Evolutionary conservation across 2,113 vertebrate species (phyloP).

Genomic region (Numida meleagris): DNA sequence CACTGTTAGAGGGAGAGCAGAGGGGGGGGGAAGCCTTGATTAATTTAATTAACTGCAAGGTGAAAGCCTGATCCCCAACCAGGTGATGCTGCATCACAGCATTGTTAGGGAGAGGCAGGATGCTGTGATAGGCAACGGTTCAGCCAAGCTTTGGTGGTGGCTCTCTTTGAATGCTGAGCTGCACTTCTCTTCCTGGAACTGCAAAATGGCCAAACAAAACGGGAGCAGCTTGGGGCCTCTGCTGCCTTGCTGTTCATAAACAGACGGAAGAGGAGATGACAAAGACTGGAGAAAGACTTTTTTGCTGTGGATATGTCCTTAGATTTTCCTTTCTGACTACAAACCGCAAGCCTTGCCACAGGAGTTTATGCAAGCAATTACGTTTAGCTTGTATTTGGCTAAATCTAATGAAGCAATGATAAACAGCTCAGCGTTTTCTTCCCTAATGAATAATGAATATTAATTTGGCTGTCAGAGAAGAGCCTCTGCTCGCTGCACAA

Average conservation of each 20-base stretch:
- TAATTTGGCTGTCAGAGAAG: conserved; percentile 75
- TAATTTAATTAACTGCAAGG: neutral
- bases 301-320: neutral
- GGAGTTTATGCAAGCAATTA: conserved; percentile 74
- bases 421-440: conserved; percentile 76
- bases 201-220: neutral
- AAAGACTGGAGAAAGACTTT: neutral
- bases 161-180: neutral
- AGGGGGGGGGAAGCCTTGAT: neutral
- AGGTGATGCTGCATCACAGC: neutral
- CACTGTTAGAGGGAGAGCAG: neutral
- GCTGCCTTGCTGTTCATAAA: neutral
- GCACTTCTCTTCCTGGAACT: neutral
- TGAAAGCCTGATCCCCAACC: neutral
- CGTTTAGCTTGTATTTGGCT: conserved; percentile 76
- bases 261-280: neutral
- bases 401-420: conserved; percentile 78
- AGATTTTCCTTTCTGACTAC: neutral
- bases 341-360: conserved; percentile 57
- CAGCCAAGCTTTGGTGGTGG: neutral
- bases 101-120: neutral
- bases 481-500: neutral
- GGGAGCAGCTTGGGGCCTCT: rapidly evolving
- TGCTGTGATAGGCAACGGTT: no score
- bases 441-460: conserved; percentile 77